phyloP scores from a whole-genome alignment of 1,140 invertebrate genomes.

The Pseudobourletiella spinata region DNA sequence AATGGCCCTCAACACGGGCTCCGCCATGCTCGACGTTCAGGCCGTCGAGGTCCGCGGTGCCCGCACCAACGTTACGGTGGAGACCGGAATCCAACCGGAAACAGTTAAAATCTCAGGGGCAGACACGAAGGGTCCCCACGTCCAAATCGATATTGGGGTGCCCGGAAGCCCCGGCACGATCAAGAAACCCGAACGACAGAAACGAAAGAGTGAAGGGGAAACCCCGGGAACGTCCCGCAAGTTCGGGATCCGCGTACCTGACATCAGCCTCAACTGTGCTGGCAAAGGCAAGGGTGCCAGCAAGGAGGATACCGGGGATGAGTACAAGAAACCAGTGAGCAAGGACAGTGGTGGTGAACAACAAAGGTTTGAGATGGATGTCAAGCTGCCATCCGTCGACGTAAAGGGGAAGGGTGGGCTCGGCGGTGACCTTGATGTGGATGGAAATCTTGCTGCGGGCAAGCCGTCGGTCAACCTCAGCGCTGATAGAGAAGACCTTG shows the following conservation, averaged over 20 bases:
- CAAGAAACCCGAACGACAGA: slow-evolving; percentile 36
- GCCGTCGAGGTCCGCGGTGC: slow-evolving; percentile 12
- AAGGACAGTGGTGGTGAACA: slow-evolving; percentile 19
- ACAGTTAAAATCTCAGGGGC: not conserved
- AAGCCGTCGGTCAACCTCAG: not conserved
- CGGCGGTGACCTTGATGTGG: not conserved
- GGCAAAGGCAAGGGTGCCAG: slow-evolving; percentile 18
- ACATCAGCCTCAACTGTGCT: slow-evolving; percentile 37
- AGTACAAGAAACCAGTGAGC: not conserved
- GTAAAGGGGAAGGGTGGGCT: slow-evolving; percentile 13
- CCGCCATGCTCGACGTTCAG: slow-evolving; percentile 16
- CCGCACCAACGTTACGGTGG: not conserved
- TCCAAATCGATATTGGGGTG: slow-evolving; percentile 9
- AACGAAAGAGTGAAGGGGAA: slow-evolving; percentile 25
- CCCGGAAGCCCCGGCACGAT: not conserved
- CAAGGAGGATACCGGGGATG: not conserved
- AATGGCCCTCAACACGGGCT: not conserved
- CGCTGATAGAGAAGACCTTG: not conserved
- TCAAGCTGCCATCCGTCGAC: not conserved
- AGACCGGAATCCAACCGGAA: not conserved
- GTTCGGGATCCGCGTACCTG: slow-evolving; percentile 58
- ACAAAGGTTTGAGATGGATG: not conserved
- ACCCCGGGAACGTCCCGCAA: slow-evolving; percentile 40
- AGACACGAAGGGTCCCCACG: not conserved
- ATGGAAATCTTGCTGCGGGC: not conserved